Evolutionary conservation across 2,888 invertebrate genomes (phyloP), one percentile per base, ranked within the genome.

Genomic region (Cosmia pyralina): DNA sequence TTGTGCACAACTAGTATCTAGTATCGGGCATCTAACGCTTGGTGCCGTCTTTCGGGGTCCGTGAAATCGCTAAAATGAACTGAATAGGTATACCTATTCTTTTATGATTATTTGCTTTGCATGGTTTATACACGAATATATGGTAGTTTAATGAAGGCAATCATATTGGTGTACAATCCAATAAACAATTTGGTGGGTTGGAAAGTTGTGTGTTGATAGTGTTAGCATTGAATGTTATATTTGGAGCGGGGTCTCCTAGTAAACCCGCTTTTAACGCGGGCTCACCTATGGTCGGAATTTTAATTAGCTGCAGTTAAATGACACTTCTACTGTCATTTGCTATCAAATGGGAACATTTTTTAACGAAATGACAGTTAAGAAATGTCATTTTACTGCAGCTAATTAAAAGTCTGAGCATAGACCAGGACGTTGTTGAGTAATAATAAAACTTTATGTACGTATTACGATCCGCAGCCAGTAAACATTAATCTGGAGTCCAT

Each of bases 201-300:
- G 81, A 66, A 79, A 76, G 72, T 85, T 86, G 79, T 86, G 79
- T 86, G 77, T 86, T 70, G 66, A 82, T 89, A 89, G 85, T 82
- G 72, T 84, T 88, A 88, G 87, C 71, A 82, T 81, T 88, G 72
- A 85, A 86, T 90, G 88, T 90, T 88, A 85, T 84, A 77, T 83
- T 83, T 75, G 89, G 88, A 88, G 90, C 82, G 69, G 84, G 81
- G 86, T 79, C 88, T 88, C 87, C 87, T 74, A 77, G 71, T 74
- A 92, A 90, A 87, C 91, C 88, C 87, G 92, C 89, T 86, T 80
- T 89, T 89, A 89, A 91, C 89, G 92, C 90, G 91, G 88, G 90
- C 87, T 84, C 76, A 58, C 79, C 83, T 89, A 85, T n/a, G n/a
- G n/a, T n/a, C n/a, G n/a, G n/a, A n/a, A n/a, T n/a, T n/a, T n/a